Evolutionary conservation across 1,140 invertebrate species (phyloP), one percentile per base, ranked within the genome.

Genomic region (Augochlora pura): DNA sequence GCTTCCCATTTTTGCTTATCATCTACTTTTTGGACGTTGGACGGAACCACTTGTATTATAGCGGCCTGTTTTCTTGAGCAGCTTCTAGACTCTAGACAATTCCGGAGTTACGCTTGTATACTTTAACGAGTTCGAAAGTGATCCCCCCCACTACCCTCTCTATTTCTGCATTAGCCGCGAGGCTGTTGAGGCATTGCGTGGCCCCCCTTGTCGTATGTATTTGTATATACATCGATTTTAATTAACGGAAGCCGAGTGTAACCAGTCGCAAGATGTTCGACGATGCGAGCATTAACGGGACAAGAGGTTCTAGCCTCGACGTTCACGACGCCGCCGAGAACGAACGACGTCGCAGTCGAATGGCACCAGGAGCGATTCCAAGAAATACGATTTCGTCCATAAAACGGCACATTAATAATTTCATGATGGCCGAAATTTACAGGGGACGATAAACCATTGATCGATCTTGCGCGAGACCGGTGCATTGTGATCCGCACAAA

Each of bases 21-120:
- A 78, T 67, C 62, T 57, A 81, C 38, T 68, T 62, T 73, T 59
- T 38, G 72, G 46, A 77, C 46, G 72, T 59, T 38, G 72, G 46
- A 77, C 46, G 72, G 39, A 49, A 64, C 21, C 68, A 80, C 72
- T 77, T 54, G 82, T 80, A 85, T 78, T 65, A 77, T 81, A 70
- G 77, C 82, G 69, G 77, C 72, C 78, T 60, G 59, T 68, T 57
- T 18, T 62, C 4, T 65, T 64, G 38, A 78, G 46, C 70, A 49
- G 77, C 83, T 84, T 74, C 52, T 81, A 84, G 77, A 69, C n/a
- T 74, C 52, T 81, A 84, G 77, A 72, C n/a, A n/a, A 60, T 52
- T 62, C 27, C 49, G 23, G 69, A 84, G 69, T 77, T 77, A 70
- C 81, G 77, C 83, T 81, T 76, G 81, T 80, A 63, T 42, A 80